Evolutionary conservation across 2,797 vertebrate species (phyloP).

Genomic region (Loriculus beryllinus): DNA sequence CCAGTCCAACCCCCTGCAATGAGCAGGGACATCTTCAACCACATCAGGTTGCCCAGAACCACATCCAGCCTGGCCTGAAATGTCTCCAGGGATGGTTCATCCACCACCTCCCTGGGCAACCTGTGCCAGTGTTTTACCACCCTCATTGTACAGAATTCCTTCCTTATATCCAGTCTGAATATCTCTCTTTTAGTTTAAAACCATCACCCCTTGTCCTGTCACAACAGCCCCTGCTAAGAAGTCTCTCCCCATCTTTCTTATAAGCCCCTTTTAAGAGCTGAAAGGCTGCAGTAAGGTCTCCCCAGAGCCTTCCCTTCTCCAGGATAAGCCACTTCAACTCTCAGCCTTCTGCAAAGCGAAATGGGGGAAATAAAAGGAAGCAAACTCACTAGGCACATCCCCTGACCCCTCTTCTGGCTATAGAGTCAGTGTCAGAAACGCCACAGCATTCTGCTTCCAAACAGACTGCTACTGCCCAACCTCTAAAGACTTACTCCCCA

Average conservation of each 20-base stretch:
- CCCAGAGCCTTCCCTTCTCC: background rate
- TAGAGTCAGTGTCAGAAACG: background rate
- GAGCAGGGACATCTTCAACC: background rate
- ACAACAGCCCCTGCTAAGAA: background rate
- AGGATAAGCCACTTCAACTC: background rate
- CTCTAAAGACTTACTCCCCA: background rate
- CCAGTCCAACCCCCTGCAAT: background rate
- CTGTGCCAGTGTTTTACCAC: background rate
- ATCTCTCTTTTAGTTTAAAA: background rate
- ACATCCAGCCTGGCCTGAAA: background rate
- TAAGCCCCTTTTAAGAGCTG: background rate
- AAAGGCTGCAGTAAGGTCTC: background rate
- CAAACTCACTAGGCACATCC: rapidly evolving
- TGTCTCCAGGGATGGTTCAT: background rate
- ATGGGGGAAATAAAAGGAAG: background rate
- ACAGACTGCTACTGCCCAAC: background rate
- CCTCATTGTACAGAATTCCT: background rate
- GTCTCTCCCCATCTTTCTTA: background rate
- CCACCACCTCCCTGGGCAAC: background rate
- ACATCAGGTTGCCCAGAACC: background rate
- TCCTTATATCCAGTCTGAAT: background rate
- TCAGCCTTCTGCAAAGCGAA: background rate
- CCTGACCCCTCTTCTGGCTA: background rate
- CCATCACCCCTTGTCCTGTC: background rate
- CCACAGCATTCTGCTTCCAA: background rate